Percentiles rank a stretch among this genome's conserved stretches.
Evolutionary conservation across 64 coral and sea anemone genomes (phyloP).

Genomic region (Montipora cactus): DNA sequence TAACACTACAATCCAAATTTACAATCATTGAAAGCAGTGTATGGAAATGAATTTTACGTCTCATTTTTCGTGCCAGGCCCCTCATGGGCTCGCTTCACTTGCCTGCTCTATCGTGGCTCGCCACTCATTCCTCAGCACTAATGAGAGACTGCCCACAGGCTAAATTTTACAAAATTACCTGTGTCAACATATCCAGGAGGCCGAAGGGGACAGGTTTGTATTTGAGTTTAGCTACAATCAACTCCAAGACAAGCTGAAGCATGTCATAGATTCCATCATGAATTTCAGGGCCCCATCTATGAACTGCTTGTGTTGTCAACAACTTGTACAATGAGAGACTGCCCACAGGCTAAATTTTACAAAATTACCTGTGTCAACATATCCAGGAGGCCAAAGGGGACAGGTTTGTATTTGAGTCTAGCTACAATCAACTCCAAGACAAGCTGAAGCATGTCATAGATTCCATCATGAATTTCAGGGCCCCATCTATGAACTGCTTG

Average conservation of each 20-base stretch:
- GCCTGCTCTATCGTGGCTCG: too few species aligned
- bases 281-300: conserved; percentile 72
- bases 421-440: conserved; percentile 83
- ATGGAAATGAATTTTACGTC: too few species aligned
- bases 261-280: conserved; percentile 95
- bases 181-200: conserved; percentile 80
- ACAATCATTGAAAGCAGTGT: too few species aligned
- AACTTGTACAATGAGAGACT: too few species aligned
- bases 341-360: background rate
- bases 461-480: conserved; percentile 82
- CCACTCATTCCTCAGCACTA: too few species aligned
- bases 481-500: conserved; percentile 82
- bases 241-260: conserved; percentile 81
- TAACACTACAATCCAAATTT: too few species aligned
- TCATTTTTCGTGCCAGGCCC: too few species aligned
- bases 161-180: conserved; percentile 43
- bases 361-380: conserved; percentile 83
- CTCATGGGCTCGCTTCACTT: too few species aligned
- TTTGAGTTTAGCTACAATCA: conserved; percentile 82
- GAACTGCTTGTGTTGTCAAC: conserved; percentile 84
- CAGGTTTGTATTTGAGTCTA: conserved; percentile 79
- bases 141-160: too few species aligned
- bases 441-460: conserved; percentile 91
- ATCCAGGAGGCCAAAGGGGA: conserved; percentile 82
- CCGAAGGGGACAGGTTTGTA: conserved; percentile 84